phyloP scores from a whole-genome alignment of 2,888 invertebrate genomes.

The Lasioglossum malachurum region DNA sequence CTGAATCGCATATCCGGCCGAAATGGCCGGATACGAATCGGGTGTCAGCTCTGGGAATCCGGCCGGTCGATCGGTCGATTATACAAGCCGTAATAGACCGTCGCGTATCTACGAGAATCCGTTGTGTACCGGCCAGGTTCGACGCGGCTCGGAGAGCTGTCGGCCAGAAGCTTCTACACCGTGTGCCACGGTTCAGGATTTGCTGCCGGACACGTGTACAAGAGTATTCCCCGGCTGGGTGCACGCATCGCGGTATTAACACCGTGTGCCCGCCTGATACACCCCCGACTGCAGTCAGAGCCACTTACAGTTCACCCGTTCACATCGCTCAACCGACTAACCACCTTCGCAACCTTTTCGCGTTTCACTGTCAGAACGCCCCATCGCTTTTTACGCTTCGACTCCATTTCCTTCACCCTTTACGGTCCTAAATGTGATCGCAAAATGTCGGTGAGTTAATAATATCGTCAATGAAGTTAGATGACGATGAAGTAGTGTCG shows the following conservation, averaged over 20 bases:
- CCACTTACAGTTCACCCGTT: neutral
- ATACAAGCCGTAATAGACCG: conserved; percentile 66
- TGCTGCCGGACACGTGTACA: conserved; percentile 60
- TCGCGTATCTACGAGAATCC: conserved; percentile 58
- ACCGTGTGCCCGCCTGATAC: neutral
- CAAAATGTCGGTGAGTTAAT: no score
- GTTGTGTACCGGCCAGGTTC: conserved; percentile 62
- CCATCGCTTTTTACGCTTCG: neutral
- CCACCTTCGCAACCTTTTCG: neutral
- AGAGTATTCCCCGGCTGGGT: conserved; percentile 9
- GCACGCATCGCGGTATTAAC: conserved; percentile 36
- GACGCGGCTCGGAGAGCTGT: conserved; percentile 55
- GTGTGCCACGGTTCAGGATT: conserved; percentile 59
- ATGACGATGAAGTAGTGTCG: no score
- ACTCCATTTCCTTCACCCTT: neutral
- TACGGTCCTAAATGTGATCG: neutral
- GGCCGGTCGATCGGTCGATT: conserved; percentile 66
- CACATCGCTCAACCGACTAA: neutral
- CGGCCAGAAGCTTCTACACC: conserved; percentile 54
- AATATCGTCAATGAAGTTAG: no score
- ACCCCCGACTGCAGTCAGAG: neutral
- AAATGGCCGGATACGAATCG: conserved; percentile 65
- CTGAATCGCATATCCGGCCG: conserved; percentile 64
- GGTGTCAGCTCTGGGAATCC: conserved; percentile 56
- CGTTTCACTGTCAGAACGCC: neutral